Evolutionary conservation across 2,797 vertebrate species (phyloP).

Genomic region (Crypturellus tataupa): DNA sequence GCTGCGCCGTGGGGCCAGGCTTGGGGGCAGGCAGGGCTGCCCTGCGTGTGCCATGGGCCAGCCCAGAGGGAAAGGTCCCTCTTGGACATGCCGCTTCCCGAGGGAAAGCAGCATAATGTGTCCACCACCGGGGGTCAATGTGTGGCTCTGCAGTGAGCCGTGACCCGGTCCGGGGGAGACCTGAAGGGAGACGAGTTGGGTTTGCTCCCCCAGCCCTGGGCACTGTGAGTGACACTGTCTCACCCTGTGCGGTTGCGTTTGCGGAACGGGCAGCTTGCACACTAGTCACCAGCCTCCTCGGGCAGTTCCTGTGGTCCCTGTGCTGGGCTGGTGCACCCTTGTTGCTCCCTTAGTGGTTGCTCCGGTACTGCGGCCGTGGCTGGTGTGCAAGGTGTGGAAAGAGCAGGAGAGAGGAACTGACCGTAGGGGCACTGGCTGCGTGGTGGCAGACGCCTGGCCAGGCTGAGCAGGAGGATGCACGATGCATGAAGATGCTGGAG

Average conservation of each 20-base stretch:
- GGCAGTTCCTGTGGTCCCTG: neutral
- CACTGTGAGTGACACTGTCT: constrained; percentile 45
- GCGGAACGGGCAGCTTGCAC: constrained; percentile 36
- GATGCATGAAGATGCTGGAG: neutral
- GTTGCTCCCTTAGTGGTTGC: neutral
- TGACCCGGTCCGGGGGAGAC: rapidly evolving
- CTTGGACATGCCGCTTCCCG: neutral
- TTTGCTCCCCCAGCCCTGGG: neutral
- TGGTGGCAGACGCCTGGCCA: neutral
- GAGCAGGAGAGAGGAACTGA: neutral
- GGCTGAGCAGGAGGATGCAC: neutral
- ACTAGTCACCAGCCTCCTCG: constrained; percentile 41
- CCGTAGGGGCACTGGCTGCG: constrained; percentile 8
- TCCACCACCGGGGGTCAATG: neutral
- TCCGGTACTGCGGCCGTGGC: neutral
- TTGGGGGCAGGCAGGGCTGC: neutral
- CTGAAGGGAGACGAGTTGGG: rapidly evolving
- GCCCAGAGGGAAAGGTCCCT: rapidly evolving
- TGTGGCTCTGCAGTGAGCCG: neutral
- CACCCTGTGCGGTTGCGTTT: neutral
- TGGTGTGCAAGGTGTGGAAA: neutral
- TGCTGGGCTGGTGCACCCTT: neutral
- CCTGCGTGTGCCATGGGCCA: rapidly evolving
- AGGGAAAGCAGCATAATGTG: neutral
- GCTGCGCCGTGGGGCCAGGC: neutral